These are phyloP conservation scores for Enteromius mattozi DNA, from an alignment of 2,797 vertebrate species.

Conservation along the genomic window DNA sequence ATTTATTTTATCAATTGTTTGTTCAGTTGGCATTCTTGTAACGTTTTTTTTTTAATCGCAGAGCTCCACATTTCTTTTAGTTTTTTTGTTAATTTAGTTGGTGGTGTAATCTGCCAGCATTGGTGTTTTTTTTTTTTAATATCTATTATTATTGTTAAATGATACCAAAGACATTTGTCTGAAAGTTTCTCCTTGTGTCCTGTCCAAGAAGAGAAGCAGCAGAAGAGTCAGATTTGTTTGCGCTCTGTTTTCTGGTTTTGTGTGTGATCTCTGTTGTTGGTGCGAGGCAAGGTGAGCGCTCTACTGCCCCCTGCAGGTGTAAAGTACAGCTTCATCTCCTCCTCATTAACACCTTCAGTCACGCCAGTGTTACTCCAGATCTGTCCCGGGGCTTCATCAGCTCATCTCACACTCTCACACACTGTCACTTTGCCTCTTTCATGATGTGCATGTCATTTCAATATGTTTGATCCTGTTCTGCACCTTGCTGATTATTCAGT, in stretches of 20 bases:
- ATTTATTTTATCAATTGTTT: too few relatives aligned
- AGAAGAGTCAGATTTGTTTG: not conserved
- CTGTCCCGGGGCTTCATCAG: not conserved
- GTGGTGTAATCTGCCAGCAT: constrained; percentile 23
- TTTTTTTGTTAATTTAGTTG: not conserved
- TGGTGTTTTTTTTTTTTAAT: constrained; percentile 40
- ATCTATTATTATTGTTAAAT: too few relatives aligned
- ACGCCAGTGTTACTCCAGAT: not conserved
- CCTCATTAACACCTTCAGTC: constrained; percentile 11
- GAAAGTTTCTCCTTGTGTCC: not conserved
- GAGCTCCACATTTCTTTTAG: not conserved
- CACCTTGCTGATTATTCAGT: not conserved
- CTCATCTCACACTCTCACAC: not conserved
- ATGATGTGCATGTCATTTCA: constrained; percentile 16
- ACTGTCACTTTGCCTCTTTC: not conserved
- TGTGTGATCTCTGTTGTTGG: not conserved
- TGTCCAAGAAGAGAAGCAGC: not conserved
- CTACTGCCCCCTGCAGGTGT: not conserved
- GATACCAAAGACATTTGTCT: too few relatives aligned
- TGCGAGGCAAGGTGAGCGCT: not conserved
- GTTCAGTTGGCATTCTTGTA: too few relatives aligned
- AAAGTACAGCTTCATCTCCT: not conserved
- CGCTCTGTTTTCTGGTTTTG: not conserved
- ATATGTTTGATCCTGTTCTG: not conserved
- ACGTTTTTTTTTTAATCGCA: too few relatives aligned